Evolutionary conservation across 2,888 invertebrate genomes (phyloP).

Genomic region (Calephelis perditalis): DNA sequence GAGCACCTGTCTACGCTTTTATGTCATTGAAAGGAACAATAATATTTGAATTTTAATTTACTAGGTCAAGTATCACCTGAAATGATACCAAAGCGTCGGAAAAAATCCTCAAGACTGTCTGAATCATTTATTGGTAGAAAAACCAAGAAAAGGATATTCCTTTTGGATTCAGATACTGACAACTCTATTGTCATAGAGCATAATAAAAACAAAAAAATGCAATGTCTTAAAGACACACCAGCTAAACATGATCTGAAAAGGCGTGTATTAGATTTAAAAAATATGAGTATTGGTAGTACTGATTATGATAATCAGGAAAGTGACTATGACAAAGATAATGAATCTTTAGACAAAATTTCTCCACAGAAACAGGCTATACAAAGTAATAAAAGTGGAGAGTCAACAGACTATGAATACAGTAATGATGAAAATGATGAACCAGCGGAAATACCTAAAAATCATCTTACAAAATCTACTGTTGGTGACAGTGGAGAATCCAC

Average conservation of each 20-base stretch:
- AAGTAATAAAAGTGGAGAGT: conserved; percentile 15
- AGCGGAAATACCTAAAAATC: conserved; percentile 49
- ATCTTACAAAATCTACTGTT: neutral
- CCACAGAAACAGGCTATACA: conserved; percentile 46
- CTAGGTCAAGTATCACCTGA: conserved; percentile 56
- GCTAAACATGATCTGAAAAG: conserved; percentile 39
- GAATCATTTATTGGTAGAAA: conserved; percentile 44
- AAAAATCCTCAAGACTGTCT: conserved; percentile 36
- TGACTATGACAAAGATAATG: conserved; percentile 27
- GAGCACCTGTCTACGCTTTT: no score
- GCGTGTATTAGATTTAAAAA: conserved; percentile 20
- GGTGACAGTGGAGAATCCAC: neutral
- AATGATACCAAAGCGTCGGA: conserved; percentile 47
- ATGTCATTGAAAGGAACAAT: no score
- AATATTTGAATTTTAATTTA: neutral
- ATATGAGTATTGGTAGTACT: conserved; percentile 32
- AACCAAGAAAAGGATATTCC: conserved; percentile 56
- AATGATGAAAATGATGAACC: conserved; percentile 44
- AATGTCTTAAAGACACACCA: conserved; percentile 59
- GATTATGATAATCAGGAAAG: conserved; percentile 22
- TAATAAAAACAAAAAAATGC: conserved; percentile 47
- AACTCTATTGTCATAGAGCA: conserved; percentile 61
- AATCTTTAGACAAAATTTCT: conserved; percentile 15
- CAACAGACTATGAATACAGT: conserved; percentile 19
- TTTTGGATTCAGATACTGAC: conserved; percentile 61